A percentile compares a stretch with the other conserved stretches of the same genome.
phyloP scores from a whole-genome alignment of 2,888 invertebrate genomes.

The Cephonodes hylas region DNA sequence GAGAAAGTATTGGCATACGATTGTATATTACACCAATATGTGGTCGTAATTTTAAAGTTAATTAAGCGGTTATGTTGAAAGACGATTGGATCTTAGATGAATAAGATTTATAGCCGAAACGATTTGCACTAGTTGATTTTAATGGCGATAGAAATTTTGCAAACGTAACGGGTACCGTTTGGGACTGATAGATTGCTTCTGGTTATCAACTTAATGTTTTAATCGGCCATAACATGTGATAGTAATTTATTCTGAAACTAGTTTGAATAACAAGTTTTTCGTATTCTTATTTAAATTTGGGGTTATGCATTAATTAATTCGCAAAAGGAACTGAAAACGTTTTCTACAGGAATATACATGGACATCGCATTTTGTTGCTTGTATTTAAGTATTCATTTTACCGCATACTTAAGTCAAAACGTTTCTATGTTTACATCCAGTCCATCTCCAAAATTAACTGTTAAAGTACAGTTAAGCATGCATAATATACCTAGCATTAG shows the following conservation, averaged over 20 bases:
- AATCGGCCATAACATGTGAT: too few species aligned
- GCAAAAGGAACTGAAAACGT: too few species aligned
- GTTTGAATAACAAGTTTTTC: too few species aligned
- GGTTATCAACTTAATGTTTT: neutral
- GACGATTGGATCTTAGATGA: neutral
- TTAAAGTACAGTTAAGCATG: constrained; percentile 40
- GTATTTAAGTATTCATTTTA: neutral
- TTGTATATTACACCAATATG: neutral
- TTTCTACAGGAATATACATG: too few species aligned
- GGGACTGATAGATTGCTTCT: constrained; percentile 10
- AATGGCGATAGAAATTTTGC: neutral
- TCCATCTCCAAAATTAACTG: constrained; percentile 36
- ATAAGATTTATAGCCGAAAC: constrained; percentile 1
- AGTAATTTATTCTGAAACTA: too few species aligned
- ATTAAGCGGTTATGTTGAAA: neutral
- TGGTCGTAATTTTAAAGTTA: constrained; percentile 7
- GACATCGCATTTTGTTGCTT: too few species aligned
- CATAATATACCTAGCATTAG: constrained; percentile 31
- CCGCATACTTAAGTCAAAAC: neutral
- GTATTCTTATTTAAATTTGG: too few species aligned
- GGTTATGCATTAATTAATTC: too few species aligned
- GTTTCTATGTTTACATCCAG: constrained; percentile 14
- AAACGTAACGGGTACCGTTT: neutral
- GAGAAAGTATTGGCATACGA: constrained; percentile 5
- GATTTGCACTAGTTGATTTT: neutral